A percentile compares a stretch with the other conserved stretches of the same genome.
phyloP scores from a whole-genome alignment of 1,140 invertebrate species.

The Conus ventricosus region DNA sequence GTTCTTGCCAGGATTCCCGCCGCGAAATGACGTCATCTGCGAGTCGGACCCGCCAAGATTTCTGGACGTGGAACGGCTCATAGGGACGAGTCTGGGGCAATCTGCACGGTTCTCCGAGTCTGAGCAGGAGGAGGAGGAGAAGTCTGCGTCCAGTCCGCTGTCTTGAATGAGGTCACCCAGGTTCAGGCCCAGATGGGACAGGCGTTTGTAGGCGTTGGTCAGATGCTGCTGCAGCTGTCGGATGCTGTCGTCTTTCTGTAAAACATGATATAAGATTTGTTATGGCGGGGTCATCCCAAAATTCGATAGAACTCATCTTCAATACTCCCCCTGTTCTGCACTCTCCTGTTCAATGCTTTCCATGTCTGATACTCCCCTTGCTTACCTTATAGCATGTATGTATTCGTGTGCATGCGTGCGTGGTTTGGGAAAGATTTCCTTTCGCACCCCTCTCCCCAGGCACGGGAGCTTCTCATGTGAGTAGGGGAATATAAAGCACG shows the following conservation, averaged over 20 bases:
- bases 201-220: slow-evolving; percentile 43
- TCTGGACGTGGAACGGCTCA: no score
- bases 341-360: no score
- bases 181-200: slow-evolving; percentile 44
- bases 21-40: no score
- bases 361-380: neutral
- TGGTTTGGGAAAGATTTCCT: neutral
- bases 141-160: slow-evolving; percentile 44
- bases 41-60: no score
- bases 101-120: neutral
- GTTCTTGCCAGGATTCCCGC: no score
- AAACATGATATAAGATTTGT: neutral
- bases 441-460: no score
- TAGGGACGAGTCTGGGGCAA: no score
- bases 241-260: slow-evolving; percentile 55
- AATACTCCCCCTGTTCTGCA: no score
- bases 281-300: no score
- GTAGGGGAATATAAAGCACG: no score
- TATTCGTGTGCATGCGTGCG: neutral
- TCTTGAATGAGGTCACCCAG: slow-evolving; percentile 41
- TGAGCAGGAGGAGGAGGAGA: slow-evolving; percentile 26
- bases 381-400: neutral
- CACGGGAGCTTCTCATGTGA: no score
- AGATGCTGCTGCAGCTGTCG: slow-evolving; percentile 50
- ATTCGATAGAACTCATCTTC: no score